Conservation (phyloP, 2,888 invertebrate genomes). For the Caenorhabditis doughertyi region DNA sequence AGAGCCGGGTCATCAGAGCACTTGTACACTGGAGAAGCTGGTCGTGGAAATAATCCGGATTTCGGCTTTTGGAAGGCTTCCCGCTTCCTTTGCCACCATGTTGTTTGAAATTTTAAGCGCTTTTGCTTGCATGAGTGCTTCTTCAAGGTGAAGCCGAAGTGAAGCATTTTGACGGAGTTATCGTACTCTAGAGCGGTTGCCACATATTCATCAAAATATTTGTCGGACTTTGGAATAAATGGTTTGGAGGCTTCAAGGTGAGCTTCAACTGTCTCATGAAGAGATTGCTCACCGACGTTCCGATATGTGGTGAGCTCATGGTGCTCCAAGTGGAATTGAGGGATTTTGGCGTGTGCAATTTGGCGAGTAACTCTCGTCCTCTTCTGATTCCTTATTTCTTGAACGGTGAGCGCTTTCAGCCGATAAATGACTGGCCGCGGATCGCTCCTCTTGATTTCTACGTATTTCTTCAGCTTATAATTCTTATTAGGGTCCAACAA, state of each 20-base stretch:
- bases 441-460: not conserved
- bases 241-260: not conserved
- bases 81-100: conserved; percentile 9
- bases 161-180: conserved; percentile 14
- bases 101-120: conserved; percentile 12
- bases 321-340: not conserved
- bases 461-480: not conserved
- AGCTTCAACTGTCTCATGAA: not conserved
- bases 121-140: conserved; percentile 41
- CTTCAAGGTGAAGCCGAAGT: conserved; percentile 29
- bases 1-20: not conserved
- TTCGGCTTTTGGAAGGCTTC: not conserved
- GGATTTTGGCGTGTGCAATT: not conserved
- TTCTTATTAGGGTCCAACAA: not conserved
- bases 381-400: not conserved
- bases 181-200: conserved; percentile 35
- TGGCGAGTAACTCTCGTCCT: conserved; percentile 19
- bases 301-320: not conserved
- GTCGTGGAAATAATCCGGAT: not conserved
- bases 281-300: not conserved
- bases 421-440: conserved; percentile 13
- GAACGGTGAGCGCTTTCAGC: not conserved
- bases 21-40: not conserved
- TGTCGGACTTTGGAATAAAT: not conserved
- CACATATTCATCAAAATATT: not conserved